These are phyloP conservation scores for Hemistola chrysoprasaria DNA, from an alignment of 2,888 invertebrate genomes.

Conservation along the genomic window DNA sequence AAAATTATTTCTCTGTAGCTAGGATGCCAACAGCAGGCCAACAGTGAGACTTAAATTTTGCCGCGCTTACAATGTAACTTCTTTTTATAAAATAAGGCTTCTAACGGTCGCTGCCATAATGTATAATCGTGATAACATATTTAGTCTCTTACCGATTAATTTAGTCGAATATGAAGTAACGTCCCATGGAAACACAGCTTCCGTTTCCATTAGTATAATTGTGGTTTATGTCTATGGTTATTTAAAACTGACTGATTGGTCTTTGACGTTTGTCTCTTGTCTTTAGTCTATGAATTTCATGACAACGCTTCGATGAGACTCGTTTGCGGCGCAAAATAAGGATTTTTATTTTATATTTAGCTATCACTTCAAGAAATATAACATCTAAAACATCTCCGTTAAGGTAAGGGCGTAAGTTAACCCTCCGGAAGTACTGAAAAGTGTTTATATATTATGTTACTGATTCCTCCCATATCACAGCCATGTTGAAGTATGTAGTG, in stretches of 20 bases:
- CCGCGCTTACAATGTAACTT: too few species aligned
- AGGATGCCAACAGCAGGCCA: too few species aligned
- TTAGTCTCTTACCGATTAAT: too few species aligned
- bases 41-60: conserved; percentile 3
- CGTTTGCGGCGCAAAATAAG: conserved; percentile 69
- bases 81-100: too few species aligned
- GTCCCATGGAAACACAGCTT: too few species aligned
- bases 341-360: conserved; percentile 57
- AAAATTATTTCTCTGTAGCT: too few species aligned
- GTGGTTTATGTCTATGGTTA: conserved; percentile 11
- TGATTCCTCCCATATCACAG: conserved; percentile 80
- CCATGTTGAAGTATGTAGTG: conserved; percentile 79
- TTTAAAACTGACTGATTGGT: too few species aligned
- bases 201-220: conserved; percentile 1
- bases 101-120: too few species aligned
- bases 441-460: conserved; percentile 80
- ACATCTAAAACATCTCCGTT: conserved; percentile 74
- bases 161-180: too few species aligned
- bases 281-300: conserved; percentile 39
- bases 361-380: conserved; percentile 72
- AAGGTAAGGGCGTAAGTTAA: conserved; percentile 82
- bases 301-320: conserved; percentile 65
- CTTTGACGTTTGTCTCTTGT: conserved; percentile 19
- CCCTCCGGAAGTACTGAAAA: conserved; percentile 74
- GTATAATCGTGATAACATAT: too few species aligned